Evolutionary conservation across 2,113 vertebrate species (phyloP).

Genomic region (Sinosuthora webbiana): DNA sequence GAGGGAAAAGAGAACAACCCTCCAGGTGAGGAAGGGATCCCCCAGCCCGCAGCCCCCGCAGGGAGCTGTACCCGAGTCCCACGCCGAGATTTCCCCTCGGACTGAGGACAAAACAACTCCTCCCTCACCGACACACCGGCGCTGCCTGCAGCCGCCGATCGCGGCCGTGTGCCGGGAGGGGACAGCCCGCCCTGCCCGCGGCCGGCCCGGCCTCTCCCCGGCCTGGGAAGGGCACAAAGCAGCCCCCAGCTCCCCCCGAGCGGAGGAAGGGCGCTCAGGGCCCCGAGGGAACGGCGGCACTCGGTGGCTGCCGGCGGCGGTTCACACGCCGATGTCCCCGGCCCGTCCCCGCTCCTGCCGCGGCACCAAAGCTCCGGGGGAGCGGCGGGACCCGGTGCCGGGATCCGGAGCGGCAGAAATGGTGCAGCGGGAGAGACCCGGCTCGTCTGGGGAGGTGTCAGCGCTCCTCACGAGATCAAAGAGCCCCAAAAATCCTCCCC

Average conservation of each 20-base stretch:
- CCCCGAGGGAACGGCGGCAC: not conserved
- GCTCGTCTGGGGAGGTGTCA: not conserved
- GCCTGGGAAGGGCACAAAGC: not conserved
- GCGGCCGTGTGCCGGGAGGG: too few relatives aligned
- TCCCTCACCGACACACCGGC: not conserved
- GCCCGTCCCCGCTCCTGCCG: too few relatives aligned
- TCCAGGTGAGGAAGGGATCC: not conserved
- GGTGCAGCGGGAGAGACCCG: accelerated
- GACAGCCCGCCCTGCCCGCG: too few relatives aligned
- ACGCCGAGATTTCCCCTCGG: not conserved
- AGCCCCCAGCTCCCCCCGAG: not conserved
- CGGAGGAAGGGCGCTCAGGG: constrained; percentile 12
- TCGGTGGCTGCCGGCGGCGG: not conserved
- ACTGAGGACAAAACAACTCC: not conserved
- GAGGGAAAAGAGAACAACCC: not conserved
- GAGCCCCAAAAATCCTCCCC: not conserved
- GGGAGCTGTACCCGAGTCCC: not conserved
- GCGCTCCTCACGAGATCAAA: accelerated
- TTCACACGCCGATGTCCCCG: too few relatives aligned
- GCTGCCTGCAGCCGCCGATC: constrained; percentile 17
- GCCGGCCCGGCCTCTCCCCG: too few relatives aligned
- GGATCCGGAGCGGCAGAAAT: not conserved
- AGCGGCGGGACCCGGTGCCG: not conserved
- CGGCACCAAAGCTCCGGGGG: not conserved
- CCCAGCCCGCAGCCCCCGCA: not conserved